A percentile compares a stretch with the other conserved stretches of the same genome.
Evolutionary conservation across 2,797 vertebrate genomes (phyloP).

Genomic region (Sebastes iracundus): DNA sequence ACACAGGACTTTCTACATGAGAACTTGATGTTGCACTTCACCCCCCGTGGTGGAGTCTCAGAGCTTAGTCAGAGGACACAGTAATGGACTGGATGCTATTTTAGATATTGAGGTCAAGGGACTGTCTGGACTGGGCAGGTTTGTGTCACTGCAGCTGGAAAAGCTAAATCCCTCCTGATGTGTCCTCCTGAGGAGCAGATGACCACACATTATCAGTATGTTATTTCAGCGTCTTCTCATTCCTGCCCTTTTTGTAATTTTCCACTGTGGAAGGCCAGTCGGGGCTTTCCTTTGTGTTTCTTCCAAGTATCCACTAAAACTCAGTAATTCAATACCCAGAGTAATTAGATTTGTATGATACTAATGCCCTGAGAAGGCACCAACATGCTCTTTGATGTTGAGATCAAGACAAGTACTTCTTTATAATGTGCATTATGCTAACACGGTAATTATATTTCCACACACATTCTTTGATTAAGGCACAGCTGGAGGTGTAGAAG

Average conservation of each 20-base stretch:
- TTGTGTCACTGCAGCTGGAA: constrained; percentile 40
- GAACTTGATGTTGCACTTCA: constrained; percentile 70
- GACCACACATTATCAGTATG: constrained; percentile 31
- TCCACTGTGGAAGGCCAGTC: constrained; percentile 22
- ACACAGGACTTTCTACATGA: constrained; percentile 59
- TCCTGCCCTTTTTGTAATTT: constrained; percentile 32
- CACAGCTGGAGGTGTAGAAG: constrained; percentile 75
- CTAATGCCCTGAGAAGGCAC: constrained; percentile 69
- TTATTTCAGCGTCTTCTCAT: constrained; percentile 25
- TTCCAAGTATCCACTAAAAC: constrained; percentile 69
- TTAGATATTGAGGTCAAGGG: constrained; percentile 66
- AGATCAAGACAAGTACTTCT: constrained; percentile 74
- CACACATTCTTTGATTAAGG: constrained; percentile 77
- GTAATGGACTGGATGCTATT: constrained; percentile 67
- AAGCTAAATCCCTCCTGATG: constrained; percentile 36
- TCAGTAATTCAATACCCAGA: constrained; percentile 71
- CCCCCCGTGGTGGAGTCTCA: constrained; percentile 35
- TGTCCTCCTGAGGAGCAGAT: constrained; percentile 23
- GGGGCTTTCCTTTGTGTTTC: constrained; percentile 61
- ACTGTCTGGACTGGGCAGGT: constrained; percentile 49
- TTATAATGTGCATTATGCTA: constrained; percentile 76
- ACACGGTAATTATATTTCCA: constrained; percentile 80
- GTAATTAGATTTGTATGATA: constrained; percentile 77
- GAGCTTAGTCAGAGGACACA: constrained; percentile 64
- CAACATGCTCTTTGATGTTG: constrained; percentile 76